These are phyloP conservation scores for Rousettus leschenaultii DNA, from an alignment of 2,113 vertebrate species.

Conservation along the genomic window DNA sequence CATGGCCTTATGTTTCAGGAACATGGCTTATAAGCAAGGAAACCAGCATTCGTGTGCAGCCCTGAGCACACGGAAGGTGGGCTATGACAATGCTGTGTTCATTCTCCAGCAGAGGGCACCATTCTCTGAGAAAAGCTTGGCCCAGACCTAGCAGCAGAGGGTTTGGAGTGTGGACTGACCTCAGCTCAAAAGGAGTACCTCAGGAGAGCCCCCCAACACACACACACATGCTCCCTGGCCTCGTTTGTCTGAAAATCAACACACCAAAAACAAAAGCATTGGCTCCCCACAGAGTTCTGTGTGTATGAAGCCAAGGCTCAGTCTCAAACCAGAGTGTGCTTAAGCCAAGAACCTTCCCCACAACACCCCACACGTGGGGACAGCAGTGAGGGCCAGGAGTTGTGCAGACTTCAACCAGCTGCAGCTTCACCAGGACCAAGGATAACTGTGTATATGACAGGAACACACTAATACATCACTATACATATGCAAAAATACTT, in stretches of 20 bases:
- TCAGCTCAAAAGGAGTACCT: neutral
- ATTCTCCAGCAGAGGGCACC: constrained; percentile 45
- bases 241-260: neutral
- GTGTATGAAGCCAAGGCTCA: neutral
- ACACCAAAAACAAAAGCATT: neutral
- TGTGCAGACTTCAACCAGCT: neutral
- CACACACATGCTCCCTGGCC: neutral
- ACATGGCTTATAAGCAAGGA: neutral
- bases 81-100: neutral
- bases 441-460: neutral
- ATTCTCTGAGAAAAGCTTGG: neutral
- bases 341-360: neutral
- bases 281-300: neutral
- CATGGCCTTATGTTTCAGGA: neutral
- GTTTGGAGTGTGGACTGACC: neutral
- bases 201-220: neutral
- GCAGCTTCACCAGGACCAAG: neutral
- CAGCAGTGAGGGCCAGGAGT: neutral
- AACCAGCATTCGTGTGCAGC: neutral
- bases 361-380: neutral
- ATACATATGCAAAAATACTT: neutral
- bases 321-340: neutral
- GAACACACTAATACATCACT: neutral
- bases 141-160: neutral
- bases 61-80: neutral